A percentile compares a stretch with the other conserved stretches of the same genome.
Evolutionary conservation across 1,140 invertebrate genomes (phyloP).

Genomic region (Pristionchus pacificus): DNA sequence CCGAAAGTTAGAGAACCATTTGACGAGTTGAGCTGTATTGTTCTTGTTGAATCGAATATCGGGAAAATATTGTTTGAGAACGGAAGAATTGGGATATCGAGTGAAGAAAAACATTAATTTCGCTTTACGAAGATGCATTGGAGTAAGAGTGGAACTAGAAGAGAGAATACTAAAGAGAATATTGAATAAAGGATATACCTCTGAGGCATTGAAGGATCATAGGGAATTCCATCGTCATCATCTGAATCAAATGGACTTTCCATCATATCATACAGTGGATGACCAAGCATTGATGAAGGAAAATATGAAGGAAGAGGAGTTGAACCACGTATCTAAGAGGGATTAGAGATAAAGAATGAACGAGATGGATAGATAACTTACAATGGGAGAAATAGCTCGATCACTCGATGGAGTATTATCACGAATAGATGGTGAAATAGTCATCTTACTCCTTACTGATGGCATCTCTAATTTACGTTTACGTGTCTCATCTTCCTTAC

Average conservation of each 20-base stretch:
- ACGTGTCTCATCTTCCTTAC: neutral
- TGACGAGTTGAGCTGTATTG: conserved; percentile 99
- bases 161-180: neutral
- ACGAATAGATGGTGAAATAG: neutral
- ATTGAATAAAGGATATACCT: conserved; percentile 4
- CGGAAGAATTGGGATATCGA: conserved; percentile 91
- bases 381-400: neutral
- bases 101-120: conserved; percentile 99
- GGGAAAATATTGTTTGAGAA: conserved; percentile 99
- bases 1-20: conserved; percentile 70
- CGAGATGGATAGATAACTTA: neutral
- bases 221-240: conserved; percentile 37
- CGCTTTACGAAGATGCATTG: conserved; percentile 98
- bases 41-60: conserved; percentile 99
- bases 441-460: neutral
- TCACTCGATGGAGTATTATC: neutral
- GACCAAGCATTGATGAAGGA: conserved; percentile 49
- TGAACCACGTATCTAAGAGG: neutral
- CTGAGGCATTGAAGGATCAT: conserved; percentile 24
- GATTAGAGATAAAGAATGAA: neutral
- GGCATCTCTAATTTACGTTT: neutral
- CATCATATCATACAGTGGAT: conserved; percentile 38
- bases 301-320: conserved; percentile 37
- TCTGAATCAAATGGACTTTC: conserved; percentile 46
- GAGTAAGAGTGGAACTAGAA: conserved; percentile 69